Conservation (phyloP, 2,888 invertebrate species). For the Ceriagrion tenellum region DNA sequence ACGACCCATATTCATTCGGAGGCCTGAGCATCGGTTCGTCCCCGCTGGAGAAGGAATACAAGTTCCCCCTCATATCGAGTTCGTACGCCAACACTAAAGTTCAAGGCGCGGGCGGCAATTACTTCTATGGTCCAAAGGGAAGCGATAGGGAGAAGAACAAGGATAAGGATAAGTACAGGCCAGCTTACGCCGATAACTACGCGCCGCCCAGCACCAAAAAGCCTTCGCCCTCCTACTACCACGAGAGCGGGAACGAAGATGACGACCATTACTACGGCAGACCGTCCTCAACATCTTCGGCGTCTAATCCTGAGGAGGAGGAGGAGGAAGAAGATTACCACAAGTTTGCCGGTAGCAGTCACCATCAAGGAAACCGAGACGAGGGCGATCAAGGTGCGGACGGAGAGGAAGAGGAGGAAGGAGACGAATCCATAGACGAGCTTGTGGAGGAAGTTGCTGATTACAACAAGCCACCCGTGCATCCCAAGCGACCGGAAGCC, state of each 20-base stretch:
- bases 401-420: conserved; percentile 45
- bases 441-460: conserved; percentile 39
- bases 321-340: conserved; percentile 52
- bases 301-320: not conserved
- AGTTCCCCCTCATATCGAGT: conserved; percentile 85
- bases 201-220: not conserved
- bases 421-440: conserved; percentile 48
- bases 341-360: conserved; percentile 40
- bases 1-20: conserved; percentile 49
- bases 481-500: conserved; percentile 17
- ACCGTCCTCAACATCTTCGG: conserved; percentile 12
- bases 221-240: conserved; percentile 22
- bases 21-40: not conserved
- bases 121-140: conserved; percentile 31
- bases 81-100: conserved; percentile 87
- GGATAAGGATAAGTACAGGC: conserved; percentile 49
- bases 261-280: conserved; percentile 48
- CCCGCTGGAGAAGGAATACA: conserved; percentile 73
- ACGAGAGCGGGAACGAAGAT: conserved; percentile 14
- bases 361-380: conserved; percentile 10
- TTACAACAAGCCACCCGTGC: conserved; percentile 38
- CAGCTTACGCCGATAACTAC: not conserved
- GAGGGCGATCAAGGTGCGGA: not conserved
- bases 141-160: conserved; percentile 31
- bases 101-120: conserved; percentile 78